Evolutionary conservation across 2,888 invertebrate genomes (phyloP).

Genomic region (Gasteruption jaculator): DNA sequence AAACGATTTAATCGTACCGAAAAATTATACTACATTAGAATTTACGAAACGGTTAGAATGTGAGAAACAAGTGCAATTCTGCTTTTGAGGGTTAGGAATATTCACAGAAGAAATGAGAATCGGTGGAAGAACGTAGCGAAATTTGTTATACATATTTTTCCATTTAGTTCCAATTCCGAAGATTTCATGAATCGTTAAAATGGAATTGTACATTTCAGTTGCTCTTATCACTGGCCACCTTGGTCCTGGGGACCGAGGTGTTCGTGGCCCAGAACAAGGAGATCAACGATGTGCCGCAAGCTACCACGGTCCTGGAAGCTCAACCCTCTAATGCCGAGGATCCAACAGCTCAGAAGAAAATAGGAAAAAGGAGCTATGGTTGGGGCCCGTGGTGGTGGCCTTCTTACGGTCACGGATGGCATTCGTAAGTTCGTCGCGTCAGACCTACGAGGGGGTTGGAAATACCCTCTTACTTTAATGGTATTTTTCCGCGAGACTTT

Average conservation of each 20-base stretch:
- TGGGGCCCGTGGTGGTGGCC: slow-evolving; percentile 27
- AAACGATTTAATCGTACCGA: too few species aligned
- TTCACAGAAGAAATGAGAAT: too few species aligned
- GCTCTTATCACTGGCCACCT: slow-evolving; percentile 26
- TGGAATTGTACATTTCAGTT: slow-evolving; percentile 24
- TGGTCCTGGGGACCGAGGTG: slow-evolving; percentile 26
- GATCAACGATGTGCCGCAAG: slow-evolving; percentile 23
- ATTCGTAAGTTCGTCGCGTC: slow-evolving; percentile 27
- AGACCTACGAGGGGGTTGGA: too few species aligned
- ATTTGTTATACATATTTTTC: too few species aligned
- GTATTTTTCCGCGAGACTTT: too few species aligned
- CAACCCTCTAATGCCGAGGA: slow-evolving; percentile 20
- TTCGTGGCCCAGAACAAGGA: slow-evolving; percentile 20
- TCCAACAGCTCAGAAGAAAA: slow-evolving; percentile 27
- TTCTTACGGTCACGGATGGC: slow-evolving; percentile 29
- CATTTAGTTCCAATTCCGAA: background rate
- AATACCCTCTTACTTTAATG: too few species aligned
- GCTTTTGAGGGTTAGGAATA: too few species aligned
- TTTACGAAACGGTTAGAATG: too few species aligned
- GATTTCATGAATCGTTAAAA: background rate
- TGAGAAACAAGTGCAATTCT: too few species aligned
- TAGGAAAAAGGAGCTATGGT: slow-evolving; percentile 33
- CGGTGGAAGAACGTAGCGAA: too few species aligned
- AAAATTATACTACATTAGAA: too few species aligned
- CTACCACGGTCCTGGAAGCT: slow-evolving; percentile 16